A percentile compares a stretch with the other conserved stretches of the same genome.
Conservation (phyloP, 2,888 invertebrate species). For the Cheilosia urbana region DNA sequence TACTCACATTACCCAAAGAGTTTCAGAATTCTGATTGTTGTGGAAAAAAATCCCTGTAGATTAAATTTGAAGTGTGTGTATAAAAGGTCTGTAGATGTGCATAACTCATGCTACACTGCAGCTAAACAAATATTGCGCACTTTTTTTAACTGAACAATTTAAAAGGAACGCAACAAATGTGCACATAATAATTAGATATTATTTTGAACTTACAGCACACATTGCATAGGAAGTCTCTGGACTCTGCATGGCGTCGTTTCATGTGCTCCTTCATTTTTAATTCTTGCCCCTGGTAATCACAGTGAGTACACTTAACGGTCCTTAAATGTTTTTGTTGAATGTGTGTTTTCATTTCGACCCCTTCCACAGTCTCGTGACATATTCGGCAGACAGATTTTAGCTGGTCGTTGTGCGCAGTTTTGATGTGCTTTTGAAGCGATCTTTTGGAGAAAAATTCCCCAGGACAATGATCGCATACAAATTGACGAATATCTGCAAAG, state of each 20-base stretch:
- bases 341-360: conserved; percentile 47
- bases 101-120: no score
- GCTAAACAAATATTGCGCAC: no score
- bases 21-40: no score
- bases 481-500: conserved; percentile 48
- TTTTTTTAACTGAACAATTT: no score
- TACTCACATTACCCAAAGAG: no score
- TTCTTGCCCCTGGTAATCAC: conserved; percentile 69
- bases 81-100: no score
- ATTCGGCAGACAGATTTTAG: conserved; percentile 59
- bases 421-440: conserved; percentile 52
- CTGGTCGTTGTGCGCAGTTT: conserved; percentile 35
- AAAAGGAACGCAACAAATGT: no score
- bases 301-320: conserved; percentile 59
- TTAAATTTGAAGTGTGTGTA: no score
- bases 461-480: conserved; percentile 60
- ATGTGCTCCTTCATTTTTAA: conserved; percentile 68
- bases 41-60: no score
- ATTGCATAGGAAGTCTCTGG: conserved; percentile 74
- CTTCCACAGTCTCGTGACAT: conserved; percentile 58
- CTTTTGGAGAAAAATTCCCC: conserved; percentile 56
- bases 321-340: conserved; percentile 60
- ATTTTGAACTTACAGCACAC: conserved; percentile 76
- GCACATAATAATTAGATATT: not conserved
- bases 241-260: conserved; percentile 58